Base-by-base conservation (phyloP, 2,888 invertebrate genomes). In the Neria commutata region DNA sequence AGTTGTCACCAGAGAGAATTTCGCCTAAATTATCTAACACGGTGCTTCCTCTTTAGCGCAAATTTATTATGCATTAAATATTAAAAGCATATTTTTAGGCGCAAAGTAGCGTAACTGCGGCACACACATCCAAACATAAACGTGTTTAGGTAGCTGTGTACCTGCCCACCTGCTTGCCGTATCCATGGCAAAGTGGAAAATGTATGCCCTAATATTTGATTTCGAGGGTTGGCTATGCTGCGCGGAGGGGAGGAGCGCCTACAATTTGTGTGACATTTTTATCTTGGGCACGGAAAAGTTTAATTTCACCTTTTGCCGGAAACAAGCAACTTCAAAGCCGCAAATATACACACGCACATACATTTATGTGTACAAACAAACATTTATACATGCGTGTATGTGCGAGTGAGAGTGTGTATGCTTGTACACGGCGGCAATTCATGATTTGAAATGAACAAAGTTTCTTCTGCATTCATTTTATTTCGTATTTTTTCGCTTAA, bases 11-110 rank as follows among this genome's bases (percentile, higher is more conserved):
- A 62, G 47, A 1, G 25, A 56, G 46, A 58, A 55, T 54, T 57
- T 24, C 6, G 21, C 45, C 6, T n/a, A n/a, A 42, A 52, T 52
- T 53, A 21, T 48, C 29, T 53, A 14, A 53, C 48, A 59, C 46
- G 29, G 42, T 66, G 64, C 24, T 42, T 47, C 49, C 65, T 64
- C 67, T 71, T 75, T 72, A 67, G 61, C 71, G 69, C 67, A 70
- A 74, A 75, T 73, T 73, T 74, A 71, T 74, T 72, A 69, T 74
- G 71, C 71, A 72, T 69, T 72, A 74, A 70, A 75, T 74, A 73
- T 75, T 74, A 75, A 75, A 75, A 72, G 72, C 70, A 74, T 74
- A 72, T 69, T 73, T 72, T 68, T 61, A 68, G 64, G 61, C 64
- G 61, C 40, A 54, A 54, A 56, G 58, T 53, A 46, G 29, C 54